phyloP scores from a whole-genome alignment of 2,888 invertebrate species.

The Chrysolina oricalcia region DNA sequence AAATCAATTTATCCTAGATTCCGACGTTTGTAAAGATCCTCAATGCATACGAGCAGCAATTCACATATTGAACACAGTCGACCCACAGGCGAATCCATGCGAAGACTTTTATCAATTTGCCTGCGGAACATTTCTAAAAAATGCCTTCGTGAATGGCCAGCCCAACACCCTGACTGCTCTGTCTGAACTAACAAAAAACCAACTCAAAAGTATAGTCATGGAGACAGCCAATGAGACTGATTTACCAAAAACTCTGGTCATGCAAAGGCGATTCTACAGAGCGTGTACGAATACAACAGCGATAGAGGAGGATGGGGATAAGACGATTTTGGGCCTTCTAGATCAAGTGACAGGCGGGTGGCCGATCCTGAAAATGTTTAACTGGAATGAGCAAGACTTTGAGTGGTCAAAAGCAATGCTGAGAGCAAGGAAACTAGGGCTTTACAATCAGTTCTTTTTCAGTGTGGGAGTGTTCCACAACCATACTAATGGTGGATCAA shows the following conservation, averaged over 20 bases:
- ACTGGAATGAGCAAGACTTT: slow-evolving; percentile 58
- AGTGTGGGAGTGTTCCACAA: slow-evolving; percentile 40
- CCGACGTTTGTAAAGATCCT: slow-evolving; percentile 72
- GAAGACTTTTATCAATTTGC: slow-evolving; percentile 86
- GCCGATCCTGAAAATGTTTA: slow-evolving; percentile 60
- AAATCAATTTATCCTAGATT: slow-evolving; percentile 37
- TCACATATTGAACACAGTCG: slow-evolving; percentile 79
- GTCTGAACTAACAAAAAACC: slow-evolving; percentile 49
- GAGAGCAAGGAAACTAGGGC: slow-evolving; percentile 58
- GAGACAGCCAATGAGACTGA: slow-evolving; percentile 44
- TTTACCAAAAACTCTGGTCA: slow-evolving; percentile 48
- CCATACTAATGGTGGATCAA: slow-evolving; percentile 5
- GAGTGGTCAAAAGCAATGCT: slow-evolving; percentile 60
- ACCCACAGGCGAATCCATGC: slow-evolving; percentile 80
- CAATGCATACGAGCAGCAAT: slow-evolving; percentile 85
- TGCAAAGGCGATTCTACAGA: slow-evolving; percentile 58
- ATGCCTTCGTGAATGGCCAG: slow-evolving; percentile 38
- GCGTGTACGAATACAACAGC: slow-evolving; percentile 51
- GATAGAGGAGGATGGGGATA: slow-evolving; percentile 52
- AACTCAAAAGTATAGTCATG: slow-evolving; percentile 55
- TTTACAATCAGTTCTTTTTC: slow-evolving; percentile 57
- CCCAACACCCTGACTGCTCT: slow-evolving; percentile 42
- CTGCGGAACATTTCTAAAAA: slow-evolving; percentile 78
- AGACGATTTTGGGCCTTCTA: slow-evolving; percentile 55
- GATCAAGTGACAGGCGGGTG: slow-evolving; percentile 61